These are phyloP conservation scores for Elachura formosa DNA, from an alignment of 2,113 vertebrate species.

Conservation along the genomic window DNA sequence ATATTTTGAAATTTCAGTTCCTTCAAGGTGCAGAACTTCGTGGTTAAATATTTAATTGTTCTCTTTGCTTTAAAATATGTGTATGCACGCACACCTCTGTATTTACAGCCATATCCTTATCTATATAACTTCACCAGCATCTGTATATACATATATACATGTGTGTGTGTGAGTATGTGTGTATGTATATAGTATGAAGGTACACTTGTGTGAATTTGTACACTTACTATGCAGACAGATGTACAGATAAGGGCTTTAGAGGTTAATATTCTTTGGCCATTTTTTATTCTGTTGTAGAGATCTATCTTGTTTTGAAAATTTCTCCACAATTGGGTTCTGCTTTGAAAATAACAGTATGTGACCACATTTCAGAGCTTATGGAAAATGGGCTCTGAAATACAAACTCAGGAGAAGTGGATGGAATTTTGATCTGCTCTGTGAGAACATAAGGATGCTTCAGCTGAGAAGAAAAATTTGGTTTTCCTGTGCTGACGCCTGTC, in stretches of 20 bases:
- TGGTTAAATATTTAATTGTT: not conserved
- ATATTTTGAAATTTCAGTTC: not conserved
- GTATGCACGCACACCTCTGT: not conserved
- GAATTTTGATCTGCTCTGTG: not conserved
- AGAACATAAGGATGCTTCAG: not conserved
- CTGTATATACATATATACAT: not conserved
- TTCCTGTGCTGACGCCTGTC: not conserved
- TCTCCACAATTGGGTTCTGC: not conserved
- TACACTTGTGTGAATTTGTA: not conserved
- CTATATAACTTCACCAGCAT: not conserved
- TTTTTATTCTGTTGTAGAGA: not conserved
- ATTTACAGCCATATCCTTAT: not conserved
- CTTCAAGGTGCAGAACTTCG: not conserved
- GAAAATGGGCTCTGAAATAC: not conserved
- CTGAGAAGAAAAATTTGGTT: not conserved
- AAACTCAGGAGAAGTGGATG: not conserved
- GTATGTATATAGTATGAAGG: fast-evolving
- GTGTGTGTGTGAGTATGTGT: fast-evolving
- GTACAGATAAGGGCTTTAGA: not conserved
- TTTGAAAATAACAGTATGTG: not conserved
- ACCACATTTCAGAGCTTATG: not conserved
- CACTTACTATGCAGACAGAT: not conserved
- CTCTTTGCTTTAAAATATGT: not conserved
- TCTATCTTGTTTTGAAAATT: not conserved
- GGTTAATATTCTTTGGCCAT: not conserved